Conservation (phyloP, 2,888 invertebrate species). For the Hermaeophaga mercurialis region DNA sequence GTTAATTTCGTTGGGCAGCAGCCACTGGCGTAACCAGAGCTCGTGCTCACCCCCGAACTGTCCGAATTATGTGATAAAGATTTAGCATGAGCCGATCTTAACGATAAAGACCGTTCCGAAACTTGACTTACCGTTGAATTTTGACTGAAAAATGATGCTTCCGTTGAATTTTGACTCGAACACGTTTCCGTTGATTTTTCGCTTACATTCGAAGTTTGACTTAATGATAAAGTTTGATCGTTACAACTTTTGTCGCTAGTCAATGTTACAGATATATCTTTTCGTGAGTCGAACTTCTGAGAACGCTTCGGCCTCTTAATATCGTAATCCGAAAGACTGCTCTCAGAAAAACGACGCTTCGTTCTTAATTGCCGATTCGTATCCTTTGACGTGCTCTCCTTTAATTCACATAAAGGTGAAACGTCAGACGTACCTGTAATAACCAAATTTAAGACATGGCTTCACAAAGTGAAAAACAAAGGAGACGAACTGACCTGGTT, state of each 20-base stretch:
- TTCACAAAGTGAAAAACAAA: conserved; percentile 21
- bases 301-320: conserved; percentile 37
- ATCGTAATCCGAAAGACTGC: conserved; percentile 46
- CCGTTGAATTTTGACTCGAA: conserved; percentile 10
- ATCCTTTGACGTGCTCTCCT: conserved; percentile 11
- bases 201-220: neutral
- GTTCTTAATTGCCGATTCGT: conserved; percentile 21
- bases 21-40: conserved; percentile 3
- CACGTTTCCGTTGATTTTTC: conserved; percentile 15
- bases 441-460: too few species aligned
- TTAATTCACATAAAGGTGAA: neutral
- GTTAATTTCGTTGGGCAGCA: conserved; percentile 21
- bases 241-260: neutral
- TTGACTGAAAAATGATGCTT: conserved; percentile 18
- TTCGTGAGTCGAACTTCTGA: neutral
- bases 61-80: conserved; percentile 34
- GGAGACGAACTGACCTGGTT: conserved; percentile 31
- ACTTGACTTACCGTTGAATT: neutral
- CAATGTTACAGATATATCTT: neutral
- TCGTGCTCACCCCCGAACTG: conserved; percentile 32
- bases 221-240: neutral
- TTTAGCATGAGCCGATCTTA: conserved; percentile 2
- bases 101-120: neutral
- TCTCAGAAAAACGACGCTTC: conserved; percentile 47
- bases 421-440: conserved; percentile 21